Base-by-base conservation (phyloP, 2,888 invertebrate genomes). In the Synergus laeviventris region DNA sequence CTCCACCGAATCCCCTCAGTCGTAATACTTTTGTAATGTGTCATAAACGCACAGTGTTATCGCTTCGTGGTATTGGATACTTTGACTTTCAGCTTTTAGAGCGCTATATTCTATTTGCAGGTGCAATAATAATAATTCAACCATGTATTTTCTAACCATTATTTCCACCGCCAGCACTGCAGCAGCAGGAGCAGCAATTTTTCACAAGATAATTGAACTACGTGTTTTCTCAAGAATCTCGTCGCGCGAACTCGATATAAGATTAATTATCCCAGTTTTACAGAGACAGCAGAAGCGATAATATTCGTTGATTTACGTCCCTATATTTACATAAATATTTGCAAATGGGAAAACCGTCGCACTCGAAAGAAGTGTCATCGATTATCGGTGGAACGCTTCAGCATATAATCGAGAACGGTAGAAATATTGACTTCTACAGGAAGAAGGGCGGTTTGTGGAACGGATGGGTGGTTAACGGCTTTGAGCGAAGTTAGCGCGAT, bases 401-500 rank as follows among this genome's bases (percentile, higher is more conserved):
- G 16, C 16, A 21, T 45, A 31, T 66, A 45, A 70, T 70, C 16
- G 70, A 70, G 70, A 70, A 31, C 45, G 21, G 70, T 18, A 21
- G 70, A 70, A 70, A 70, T 70, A 70, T 70, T 18, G 70, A 66
- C 38, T 38, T 38, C n/a, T 21, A 24, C 21, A 75, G 24, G 64
- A 64, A 62, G 62, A 75, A 64, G 75, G 7, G 21, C 60, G 76
- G 36, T 73, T 36, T 56, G 70, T 31, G 60, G 24, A 60, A 74
- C 74, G 74, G 31, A 45, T 74, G 49, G 70, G 42, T 49, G 70
- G 70, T 70, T 70, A 60, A 74, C 61, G 61, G 64, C 73, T 77
- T 79, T 73, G 73, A 77, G 75, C 42, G 64, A 78, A 79, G 77
- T 75, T 77, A 45, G 74, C 64, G 77, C 77, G 62, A 79, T 78